Percentiles rank a stretch among this genome's conserved stretches.
Evolutionary conservation across 1,140 invertebrate species (phyloP).

Genomic region (Schlechtendalia chinensis): DNA sequence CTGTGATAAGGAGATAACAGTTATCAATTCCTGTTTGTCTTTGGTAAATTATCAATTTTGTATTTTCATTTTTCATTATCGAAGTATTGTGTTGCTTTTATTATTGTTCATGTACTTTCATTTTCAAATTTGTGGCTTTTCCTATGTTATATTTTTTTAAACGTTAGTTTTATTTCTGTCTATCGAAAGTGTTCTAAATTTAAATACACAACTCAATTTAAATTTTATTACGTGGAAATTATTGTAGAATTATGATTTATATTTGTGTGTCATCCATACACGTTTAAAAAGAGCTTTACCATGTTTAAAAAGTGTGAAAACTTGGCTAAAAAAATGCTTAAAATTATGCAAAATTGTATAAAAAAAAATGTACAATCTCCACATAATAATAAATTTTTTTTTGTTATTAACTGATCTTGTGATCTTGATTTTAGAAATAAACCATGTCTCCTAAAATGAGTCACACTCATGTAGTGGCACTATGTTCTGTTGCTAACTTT

Average conservation of each 20-base stretch:
- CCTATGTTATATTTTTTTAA: not conserved
- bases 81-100: not conserved
- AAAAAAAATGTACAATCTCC: not conserved
- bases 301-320: conserved; percentile 18
- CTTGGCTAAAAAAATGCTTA: conserved; percentile 10
- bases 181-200: not conserved
- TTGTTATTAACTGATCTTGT: not conserved
- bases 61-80: too few relatives aligned
- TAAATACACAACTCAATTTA: not conserved
- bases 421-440: conserved; percentile 52
- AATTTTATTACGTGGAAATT: conserved; percentile 20
- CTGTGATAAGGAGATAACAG: too few relatives aligned
- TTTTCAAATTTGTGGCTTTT: not conserved
- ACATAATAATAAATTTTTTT: not conserved
- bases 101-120: not conserved
- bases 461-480: conserved; percentile 62
- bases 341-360: not conserved
- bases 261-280: not conserved
- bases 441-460: conserved; percentile 56
- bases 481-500: conserved; percentile 75
- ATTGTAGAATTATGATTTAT: not conserved
- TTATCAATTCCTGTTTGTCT: too few relatives aligned
- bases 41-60: too few relatives aligned
- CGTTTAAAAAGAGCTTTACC: not conserved
- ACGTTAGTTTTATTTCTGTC: not conserved